Base-by-base conservation (phyloP, 2,888 invertebrate species). In the Spialia ferax region DNA sequence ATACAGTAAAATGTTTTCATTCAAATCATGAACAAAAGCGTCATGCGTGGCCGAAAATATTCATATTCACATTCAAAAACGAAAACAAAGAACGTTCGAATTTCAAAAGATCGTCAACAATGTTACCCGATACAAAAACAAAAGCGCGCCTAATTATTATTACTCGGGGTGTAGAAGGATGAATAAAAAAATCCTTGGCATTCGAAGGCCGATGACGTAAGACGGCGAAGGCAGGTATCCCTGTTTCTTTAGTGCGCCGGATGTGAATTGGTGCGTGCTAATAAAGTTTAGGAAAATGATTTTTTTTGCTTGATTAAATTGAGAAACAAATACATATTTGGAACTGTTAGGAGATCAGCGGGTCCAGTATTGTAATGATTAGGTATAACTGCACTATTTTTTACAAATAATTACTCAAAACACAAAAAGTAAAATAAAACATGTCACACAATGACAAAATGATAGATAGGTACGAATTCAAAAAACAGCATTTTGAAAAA, bases 121-220 rank as follows among this genome's bases (percentile, higher is more conserved):
- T 71, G 71, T 75, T 74, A 63, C 65, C 74, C 69, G 71, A 69
- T 81, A 85, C 78, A 86, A 86, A 88, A 89, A 89, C 85, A 86
- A 89, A 86, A 81, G 79, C 73, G 70, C 75, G 77, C 79, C 76
- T 86, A 87, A 88, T 88, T 86, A 85, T 87, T 88, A 54, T 65
- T 66, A 66, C 66, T 87, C 76, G 83, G 85, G 77, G 79, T 80
- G 80, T 84, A 79, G 48, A 71, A 70, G 66, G 54, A 66, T 38
- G 66, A 75, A 74, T 77, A 82, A 84, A 84, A 85, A 83, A 83
- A 81, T 80, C 84, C 80, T 76, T 79, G 89, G 89, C 79, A 90
- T 89, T 81, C 81, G 87, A 89, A 90, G 89, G 89, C 83, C 85
- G 83, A 69, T 91, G 89, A 90, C 89, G 91, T 89, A 87, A 89